phyloP scores from a whole-genome alignment of 2,797 vertebrate species.

The Nyctalus aviator region DNA sequence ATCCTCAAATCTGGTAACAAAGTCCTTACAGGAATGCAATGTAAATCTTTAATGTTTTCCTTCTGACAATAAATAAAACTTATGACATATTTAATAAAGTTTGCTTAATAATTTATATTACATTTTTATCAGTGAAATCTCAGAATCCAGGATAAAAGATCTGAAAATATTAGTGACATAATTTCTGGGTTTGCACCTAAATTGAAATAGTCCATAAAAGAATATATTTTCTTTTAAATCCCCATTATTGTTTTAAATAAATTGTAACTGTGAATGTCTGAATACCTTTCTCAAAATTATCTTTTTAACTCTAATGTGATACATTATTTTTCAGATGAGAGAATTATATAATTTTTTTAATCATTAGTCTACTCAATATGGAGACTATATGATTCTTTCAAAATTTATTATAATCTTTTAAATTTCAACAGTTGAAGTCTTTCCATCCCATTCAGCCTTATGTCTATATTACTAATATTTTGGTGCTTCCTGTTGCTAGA shows the following conservation, averaged over 20 bases:
- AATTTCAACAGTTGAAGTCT: neutral
- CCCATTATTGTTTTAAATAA: conserved; percentile 39
- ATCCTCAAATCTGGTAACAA: neutral
- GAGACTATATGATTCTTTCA: neutral
- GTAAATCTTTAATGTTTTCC: neutral
- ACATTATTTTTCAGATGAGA: neutral
- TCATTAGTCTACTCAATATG: neutral
- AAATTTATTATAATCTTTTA: neutral
- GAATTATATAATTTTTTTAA: neutral
- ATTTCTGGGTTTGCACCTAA: neutral
- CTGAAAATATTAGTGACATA: conserved; percentile 12
- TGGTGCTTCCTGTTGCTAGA: neutral
- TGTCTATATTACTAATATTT: neutral
- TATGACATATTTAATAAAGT: neutral
- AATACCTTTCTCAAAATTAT: conserved; percentile 1
- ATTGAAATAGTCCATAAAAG: neutral
- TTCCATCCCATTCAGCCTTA: neutral
- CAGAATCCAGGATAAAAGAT: neutral
- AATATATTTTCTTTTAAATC: conserved; percentile 7
- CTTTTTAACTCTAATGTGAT: neutral
- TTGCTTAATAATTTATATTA: neutral
- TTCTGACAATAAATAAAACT: conserved; percentile 27
- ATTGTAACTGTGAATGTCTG: neutral
- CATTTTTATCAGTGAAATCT: neutral
- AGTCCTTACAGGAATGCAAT: neutral